Conservation (phyloP, 1,140 invertebrate genomes). For the Condylostylus longicornis region DNA sequence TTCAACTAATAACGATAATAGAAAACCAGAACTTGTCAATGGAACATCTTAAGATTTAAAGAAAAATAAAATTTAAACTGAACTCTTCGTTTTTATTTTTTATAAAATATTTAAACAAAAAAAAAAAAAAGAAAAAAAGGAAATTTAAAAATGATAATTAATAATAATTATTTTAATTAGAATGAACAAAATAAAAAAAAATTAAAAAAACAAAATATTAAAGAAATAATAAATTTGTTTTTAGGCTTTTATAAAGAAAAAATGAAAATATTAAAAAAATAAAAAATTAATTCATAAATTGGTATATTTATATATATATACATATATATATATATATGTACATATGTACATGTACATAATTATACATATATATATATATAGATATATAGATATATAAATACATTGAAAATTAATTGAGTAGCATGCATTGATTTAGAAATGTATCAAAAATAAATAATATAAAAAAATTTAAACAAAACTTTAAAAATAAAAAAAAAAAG, state of each 20-base stretch:
- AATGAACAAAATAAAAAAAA: background rate
- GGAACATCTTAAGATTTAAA: constrained; percentile 30
- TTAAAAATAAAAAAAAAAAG: constrained; percentile 1
- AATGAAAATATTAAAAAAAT: too few relatives aligned
- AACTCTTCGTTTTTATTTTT: background rate
- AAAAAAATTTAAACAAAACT: constrained; percentile 6
- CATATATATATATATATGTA: too few relatives aligned
- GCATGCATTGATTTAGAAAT: too few relatives aligned
- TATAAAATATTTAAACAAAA: background rate
- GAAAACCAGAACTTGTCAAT: constrained; percentile 26
- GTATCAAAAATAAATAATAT: constrained; percentile 5
- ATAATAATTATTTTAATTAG: constrained; percentile 2
- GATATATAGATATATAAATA: too few relatives aligned
- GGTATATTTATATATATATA: too few relatives aligned
- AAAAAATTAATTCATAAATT: too few relatives aligned
- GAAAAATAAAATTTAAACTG: too few relatives aligned
- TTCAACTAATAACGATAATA: constrained; percentile 21
- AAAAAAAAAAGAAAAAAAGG: background rate
- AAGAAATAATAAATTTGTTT: background rate
- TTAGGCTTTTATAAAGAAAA: too few relatives aligned
- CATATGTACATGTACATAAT: too few relatives aligned
- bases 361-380: too few relatives aligned
- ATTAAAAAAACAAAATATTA: background rate
- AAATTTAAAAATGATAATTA: constrained; percentile 2
- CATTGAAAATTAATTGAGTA: too few relatives aligned